A percentile compares a stretch with the other conserved stretches of the same genome.
Conservation (phyloP, 2,888 invertebrate species). For the Venusia cambrica region DNA sequence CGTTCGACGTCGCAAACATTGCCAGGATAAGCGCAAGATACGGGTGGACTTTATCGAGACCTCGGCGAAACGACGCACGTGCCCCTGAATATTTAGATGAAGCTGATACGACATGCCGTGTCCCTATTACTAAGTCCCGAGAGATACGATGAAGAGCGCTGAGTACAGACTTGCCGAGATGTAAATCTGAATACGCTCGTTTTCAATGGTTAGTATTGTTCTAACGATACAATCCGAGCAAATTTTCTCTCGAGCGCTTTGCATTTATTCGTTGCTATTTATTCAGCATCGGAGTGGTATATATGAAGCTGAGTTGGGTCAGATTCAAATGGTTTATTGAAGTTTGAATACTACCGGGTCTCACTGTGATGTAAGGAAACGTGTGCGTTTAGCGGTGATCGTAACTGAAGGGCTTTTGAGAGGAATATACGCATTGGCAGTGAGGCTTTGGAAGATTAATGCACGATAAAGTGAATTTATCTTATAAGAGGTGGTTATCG, state of each 20-base stretch:
- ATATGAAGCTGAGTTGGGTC: constrained; percentile 13
- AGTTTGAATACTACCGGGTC: constrained; percentile 27
- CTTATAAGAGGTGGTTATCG: constrained; percentile 53
- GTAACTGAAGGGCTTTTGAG: constrained; percentile 45
- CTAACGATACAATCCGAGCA: constrained; percentile 53
- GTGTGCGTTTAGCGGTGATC: constrained; percentile 37
- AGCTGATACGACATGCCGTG: constrained; percentile 51
- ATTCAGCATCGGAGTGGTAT: constrained; percentile 16
- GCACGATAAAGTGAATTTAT: constrained; percentile 62
- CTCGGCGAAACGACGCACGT: constrained; percentile 62
- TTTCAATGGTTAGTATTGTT: constrained; percentile 59
- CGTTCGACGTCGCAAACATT: constrained; percentile 48
- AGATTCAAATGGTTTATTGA: neutral
- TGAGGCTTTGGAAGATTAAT: constrained; percentile 50
- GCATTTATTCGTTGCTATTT: constrained; percentile 21
- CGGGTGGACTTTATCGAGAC: constrained; percentile 64
- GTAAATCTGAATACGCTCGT: constrained; percentile 56
- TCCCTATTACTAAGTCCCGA: constrained; percentile 44
- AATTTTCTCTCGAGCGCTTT: constrained; percentile 46
- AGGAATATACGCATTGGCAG: constrained; percentile 46
- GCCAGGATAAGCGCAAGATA: constrained; percentile 62
- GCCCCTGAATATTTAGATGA: constrained; percentile 48
- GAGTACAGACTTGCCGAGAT: constrained; percentile 52
- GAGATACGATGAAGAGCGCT: constrained; percentile 53
- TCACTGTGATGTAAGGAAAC: constrained; percentile 38